Evolutionary conservation across 1,140 invertebrate genomes (phyloP).

Genomic region (Spodoptera frugiperda): DNA sequence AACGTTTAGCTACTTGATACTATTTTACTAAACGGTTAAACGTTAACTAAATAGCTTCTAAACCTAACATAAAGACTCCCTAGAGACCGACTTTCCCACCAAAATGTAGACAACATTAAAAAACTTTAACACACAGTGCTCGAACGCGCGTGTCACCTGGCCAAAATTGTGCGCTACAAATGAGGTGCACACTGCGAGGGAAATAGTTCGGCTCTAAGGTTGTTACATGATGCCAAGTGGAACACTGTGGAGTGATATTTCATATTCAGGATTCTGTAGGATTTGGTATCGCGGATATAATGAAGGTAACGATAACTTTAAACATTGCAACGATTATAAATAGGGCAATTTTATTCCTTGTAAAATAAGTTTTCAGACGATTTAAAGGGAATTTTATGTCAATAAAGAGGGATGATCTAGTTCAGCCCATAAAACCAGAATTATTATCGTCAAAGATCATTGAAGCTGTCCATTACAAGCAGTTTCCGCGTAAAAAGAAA

Average conservation of each 20-base stretch:
- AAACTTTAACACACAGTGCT: constrained; percentile 6
- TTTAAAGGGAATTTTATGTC: background rate
- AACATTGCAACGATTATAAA: background rate
- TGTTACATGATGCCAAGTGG: constrained; percentile 15
- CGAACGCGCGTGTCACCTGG: background rate
- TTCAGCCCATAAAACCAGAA: no score
- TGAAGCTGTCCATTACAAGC: background rate
- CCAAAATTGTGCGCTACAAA: constrained; percentile 19
- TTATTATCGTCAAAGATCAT: background rate
- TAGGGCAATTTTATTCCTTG: no score
- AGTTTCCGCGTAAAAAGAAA: constrained; percentile 15
- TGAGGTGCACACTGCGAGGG: constrained; percentile 18
- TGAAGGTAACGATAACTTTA: background rate
- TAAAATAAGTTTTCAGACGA: no score
- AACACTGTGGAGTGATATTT: constrained; percentile 1
- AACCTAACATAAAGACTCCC: background rate
- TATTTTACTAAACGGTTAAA: no score
- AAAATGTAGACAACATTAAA: constrained; percentile 10
- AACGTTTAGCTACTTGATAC: no score
- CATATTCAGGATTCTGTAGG: background rate
- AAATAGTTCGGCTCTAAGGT: constrained; percentile 4
- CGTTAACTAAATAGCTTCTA: no score
- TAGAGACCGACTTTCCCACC: background rate
- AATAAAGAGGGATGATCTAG: no score
- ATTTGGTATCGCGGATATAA: background rate